Evolutionary conservation across 2,113 vertebrate species (phyloP), one percentile per base, ranked within the genome.

Genomic region (Zosterops pallidus): DNA sequence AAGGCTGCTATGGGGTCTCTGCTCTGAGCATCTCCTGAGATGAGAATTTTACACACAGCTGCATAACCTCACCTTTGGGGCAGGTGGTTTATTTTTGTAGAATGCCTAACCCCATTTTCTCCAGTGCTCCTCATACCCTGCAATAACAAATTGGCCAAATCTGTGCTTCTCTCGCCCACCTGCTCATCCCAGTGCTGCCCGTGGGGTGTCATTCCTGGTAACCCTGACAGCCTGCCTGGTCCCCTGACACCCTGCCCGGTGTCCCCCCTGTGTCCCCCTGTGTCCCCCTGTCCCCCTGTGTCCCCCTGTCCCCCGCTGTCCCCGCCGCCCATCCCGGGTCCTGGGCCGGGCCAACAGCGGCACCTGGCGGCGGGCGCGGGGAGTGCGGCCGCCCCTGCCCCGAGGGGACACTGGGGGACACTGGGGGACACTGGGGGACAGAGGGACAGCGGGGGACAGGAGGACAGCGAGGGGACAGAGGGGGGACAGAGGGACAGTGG

Each of bases 271-370:
- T 47, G 50, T 52, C 49, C 49, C 4, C 11, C 37, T 37, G 9
- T 47, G 50, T 52, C 50, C 26, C 50, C 13, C 7, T 46, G 44
- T 46, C 44, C 44, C 44, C 22, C 22, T 22, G 17, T 25, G 23
- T 25, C 22, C 49, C 49, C 50, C 23, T 12, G 37, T 39, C 10
- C 39, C 39, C 25, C 50, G 14, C 25, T 28, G 25, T 53, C 50
- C 52, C 26, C 24, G 44, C 19, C 20, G 44, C 44, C 44, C 44
- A 21, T 9, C 44, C 44, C 67, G 22, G 35, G 15, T 74, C 68
- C 89, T 92, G 46, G 89, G 35, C 92, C 81, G 50, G 83, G 41
- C 50, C 94, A 93, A 91, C 87, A 95, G 91, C 87, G 94, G 68
- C 94, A 93, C 94, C 94, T 95, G 94, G 94, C 91, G 92, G 67